A percentile compares a stretch with the other conserved stretches of the same genome.
phyloP scores from a whole-genome alignment of 2,113 vertebrate genomes.

The Anguilla japonica region DNA sequence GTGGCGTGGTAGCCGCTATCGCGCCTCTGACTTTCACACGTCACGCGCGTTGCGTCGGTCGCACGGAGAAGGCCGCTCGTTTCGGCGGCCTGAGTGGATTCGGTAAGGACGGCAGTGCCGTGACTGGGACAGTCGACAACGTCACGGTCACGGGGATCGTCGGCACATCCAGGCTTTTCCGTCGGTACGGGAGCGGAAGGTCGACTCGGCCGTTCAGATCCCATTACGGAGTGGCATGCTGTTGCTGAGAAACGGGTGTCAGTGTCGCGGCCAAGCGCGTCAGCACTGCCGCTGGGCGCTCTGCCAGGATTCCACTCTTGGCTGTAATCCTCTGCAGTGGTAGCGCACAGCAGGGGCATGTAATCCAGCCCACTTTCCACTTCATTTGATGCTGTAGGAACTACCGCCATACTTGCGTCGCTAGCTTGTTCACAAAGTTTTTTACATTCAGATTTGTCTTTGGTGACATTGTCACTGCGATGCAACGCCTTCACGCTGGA shows the following conservation, averaged over 20 bases:
- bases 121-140: not conserved
- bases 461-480: no score
- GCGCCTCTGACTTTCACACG: slow-evolving; percentile 23
- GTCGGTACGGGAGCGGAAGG: slow-evolving; percentile 16
- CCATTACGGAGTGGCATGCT: slow-evolving; percentile 52
- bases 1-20: slow-evolving; percentile 57
- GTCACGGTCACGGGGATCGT: not conserved
- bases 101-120: not conserved
- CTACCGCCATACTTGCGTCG: slow-evolving; percentile 7
- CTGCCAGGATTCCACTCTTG: slow-evolving; percentile 43
- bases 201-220: slow-evolving; percentile 26
- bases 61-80: slow-evolving; percentile 4
- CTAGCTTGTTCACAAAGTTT: slow-evolving; percentile 15
- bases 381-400: slow-evolving; percentile 2
- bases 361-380: slow-evolving; percentile 50
- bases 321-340: slow-evolving; percentile 67
- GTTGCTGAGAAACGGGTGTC: slow-evolving; percentile 48
- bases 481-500: not conserved
- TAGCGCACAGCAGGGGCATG: slow-evolving; percentile 66
- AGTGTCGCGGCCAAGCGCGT: not conserved
- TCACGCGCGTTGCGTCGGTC: not conserved
- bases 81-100: slow-evolving; percentile 9
- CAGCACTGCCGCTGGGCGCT: slow-evolving; percentile 1
- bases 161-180: not conserved
- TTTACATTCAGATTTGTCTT: not conserved